Evolutionary conservation across 2,797 vertebrate genomes (phyloP), one percentile per base, ranked within the genome.

Genomic region (Saxicola maurus): DNA sequence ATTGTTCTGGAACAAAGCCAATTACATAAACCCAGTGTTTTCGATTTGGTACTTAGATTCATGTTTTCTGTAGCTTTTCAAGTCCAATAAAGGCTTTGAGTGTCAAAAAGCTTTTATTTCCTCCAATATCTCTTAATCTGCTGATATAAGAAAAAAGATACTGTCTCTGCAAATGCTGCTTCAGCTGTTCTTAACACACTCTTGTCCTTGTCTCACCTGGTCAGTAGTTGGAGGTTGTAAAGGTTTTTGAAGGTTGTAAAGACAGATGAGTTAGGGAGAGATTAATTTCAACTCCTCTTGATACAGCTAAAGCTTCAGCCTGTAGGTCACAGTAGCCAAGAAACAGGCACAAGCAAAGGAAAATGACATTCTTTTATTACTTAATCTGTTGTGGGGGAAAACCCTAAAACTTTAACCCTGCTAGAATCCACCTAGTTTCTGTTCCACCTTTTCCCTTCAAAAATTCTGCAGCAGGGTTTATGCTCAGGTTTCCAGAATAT

Each of bases 81-180:
- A 71, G 60, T 60, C 38, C 20, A 35, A 13, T 51, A 68, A 67
- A 71, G 53, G 10, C 19, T 71, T 64, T 65, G 55, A 78, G 59
- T 87, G 75, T 90, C 86, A 89, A 87, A 89, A 79, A 71, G 64
- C 87, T 92, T 89, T 64, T 92, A 53, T 94, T 94, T 94, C 73
- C 43, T 80, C 60, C 68, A 52, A 1, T 72, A 73, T 56, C 56
- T 90, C 73, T 83, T 53, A 64, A 85, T 91, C 84, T 91, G 91
- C 93, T 91, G 82, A 93, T 40, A 55, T 18, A 55, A 82, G 79
- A 80, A 76, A 91, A 75, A 89, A 87, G 87, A 87, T 87, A 77
- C 61, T 51, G 8, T 57, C 78, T 75, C 48, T 80, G 38, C 49
- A 89, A 82, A 25, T 89, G 76, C 87, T 85, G 28, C 57, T 90